Evolutionary conservation across 2,797 vertebrate genomes (phyloP).

Genomic region (Spinus olivaceus): DNA sequence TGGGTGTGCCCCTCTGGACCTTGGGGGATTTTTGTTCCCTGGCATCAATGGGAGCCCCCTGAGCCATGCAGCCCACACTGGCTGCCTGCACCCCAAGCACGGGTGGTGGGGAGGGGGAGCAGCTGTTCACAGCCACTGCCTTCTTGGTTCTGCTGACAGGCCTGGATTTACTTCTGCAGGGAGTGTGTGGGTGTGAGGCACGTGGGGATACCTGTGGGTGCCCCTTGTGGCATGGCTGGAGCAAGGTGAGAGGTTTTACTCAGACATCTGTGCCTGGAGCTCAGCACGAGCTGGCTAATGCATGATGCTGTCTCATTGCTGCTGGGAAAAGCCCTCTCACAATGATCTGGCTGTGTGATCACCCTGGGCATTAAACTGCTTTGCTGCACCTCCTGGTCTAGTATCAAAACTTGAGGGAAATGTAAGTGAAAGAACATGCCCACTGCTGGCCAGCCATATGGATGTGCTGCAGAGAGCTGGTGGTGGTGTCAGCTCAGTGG

Average conservation of each 20-base stretch:
- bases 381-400: conserved; percentile 7
- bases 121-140: accelerated
- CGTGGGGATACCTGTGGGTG: accelerated
- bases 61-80: accelerated
- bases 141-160: not conserved
- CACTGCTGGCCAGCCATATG: conserved; percentile 1
- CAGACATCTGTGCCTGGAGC: not conserved
- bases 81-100: accelerated
- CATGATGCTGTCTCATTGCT: not conserved
- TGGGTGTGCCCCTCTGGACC: not conserved
- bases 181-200: not conserved
- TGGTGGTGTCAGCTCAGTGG: not conserved
- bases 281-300: not conserved
- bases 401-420: not conserved
- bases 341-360: not conserved
- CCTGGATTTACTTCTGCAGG: not conserved
- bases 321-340: not conserved
- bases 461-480: not conserved
- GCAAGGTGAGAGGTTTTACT: not conserved
- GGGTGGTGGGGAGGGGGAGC: not conserved
- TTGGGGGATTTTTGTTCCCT: not conserved
- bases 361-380: not conserved
- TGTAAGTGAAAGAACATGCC: not conserved
- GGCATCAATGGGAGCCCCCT: accelerated
- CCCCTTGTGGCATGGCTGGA: not conserved